phyloP scores from a whole-genome alignment of 2,113 vertebrate species.

The Panurus biarmicus region DNA sequence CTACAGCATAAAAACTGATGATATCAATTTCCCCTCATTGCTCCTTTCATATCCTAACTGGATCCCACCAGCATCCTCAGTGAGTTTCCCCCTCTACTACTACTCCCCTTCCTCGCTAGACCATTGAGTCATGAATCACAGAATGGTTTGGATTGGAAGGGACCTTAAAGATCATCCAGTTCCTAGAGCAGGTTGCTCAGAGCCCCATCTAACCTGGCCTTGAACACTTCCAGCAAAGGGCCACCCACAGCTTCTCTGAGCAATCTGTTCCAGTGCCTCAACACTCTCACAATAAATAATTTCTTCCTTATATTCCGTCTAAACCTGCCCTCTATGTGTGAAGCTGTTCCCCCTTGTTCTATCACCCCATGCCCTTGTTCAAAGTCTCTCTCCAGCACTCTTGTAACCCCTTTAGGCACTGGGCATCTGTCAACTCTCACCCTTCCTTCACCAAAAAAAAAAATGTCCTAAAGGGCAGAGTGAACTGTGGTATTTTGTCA shows the following conservation, averaged over 20 bases:
- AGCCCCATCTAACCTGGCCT: background rate
- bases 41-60: background rate
- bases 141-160: background rate
- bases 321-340: background rate
- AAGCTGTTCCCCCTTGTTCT: background rate
- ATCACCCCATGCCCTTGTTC: background rate
- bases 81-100: background rate
- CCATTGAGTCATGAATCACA: background rate
- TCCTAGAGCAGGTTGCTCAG: background rate
- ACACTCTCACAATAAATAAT: background rate
- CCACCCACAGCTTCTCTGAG: background rate
- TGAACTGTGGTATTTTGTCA: background rate
- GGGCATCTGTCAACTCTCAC: fast-evolving
- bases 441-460: background rate
- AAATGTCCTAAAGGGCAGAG: background rate
- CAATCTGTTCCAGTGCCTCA: background rate
- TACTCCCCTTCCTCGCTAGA: background rate
- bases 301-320: background rate
- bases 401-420: background rate
- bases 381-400: background rate
- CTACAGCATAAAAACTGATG: background rate
- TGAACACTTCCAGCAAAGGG: background rate
- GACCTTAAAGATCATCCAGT: background rate
- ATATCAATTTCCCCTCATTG: background rate
- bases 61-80: background rate